These are phyloP conservation scores for Cephus spinipes DNA, from an alignment of 2,888 invertebrate genomes.

Conservation along the genomic window DNA sequence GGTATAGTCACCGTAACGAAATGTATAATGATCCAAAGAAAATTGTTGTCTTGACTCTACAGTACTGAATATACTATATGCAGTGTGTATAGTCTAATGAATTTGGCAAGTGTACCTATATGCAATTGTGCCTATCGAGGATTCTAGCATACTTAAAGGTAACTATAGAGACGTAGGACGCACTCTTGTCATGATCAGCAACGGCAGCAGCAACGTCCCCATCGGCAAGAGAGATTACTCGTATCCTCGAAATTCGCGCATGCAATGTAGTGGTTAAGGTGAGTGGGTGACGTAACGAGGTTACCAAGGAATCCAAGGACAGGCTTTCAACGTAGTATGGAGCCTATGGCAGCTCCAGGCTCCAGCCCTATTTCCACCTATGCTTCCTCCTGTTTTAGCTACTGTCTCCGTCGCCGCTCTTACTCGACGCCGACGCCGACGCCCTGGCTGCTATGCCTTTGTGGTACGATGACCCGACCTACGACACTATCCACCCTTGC, in stretches of 20 bases:
- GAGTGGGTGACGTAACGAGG: conserved; percentile 54
- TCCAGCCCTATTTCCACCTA: conserved; percentile 23
- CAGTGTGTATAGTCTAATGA: not conserved
- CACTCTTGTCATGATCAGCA: not conserved
- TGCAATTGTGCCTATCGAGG: not conserved
- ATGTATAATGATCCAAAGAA: not conserved
- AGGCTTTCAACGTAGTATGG: conserved; percentile 42
- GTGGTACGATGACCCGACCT: conserved; percentile 38
- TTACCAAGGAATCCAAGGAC: conserved; percentile 50
- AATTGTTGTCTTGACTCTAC: not conserved
- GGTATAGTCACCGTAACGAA: not conserved
- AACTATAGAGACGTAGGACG: not conserved
- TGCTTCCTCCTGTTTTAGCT: conserved; percentile 30
- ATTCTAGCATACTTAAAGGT: not conserved
- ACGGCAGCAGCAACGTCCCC: not conserved
- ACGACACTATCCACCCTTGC: conserved; percentile 27
- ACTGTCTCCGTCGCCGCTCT: conserved; percentile 20
- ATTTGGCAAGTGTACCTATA: not conserved
- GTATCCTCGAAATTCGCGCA: not conserved
- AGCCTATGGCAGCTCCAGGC: conserved; percentile 23
- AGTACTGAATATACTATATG: not conserved
- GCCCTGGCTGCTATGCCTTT: conserved; percentile 30
- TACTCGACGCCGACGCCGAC: not conserved
- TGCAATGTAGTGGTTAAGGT: conserved; percentile 48
- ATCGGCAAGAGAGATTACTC: not conserved